Base-by-base conservation (phyloP, 2,888 invertebrate genomes). In the Rhogogaster chlorosoma region DNA sequence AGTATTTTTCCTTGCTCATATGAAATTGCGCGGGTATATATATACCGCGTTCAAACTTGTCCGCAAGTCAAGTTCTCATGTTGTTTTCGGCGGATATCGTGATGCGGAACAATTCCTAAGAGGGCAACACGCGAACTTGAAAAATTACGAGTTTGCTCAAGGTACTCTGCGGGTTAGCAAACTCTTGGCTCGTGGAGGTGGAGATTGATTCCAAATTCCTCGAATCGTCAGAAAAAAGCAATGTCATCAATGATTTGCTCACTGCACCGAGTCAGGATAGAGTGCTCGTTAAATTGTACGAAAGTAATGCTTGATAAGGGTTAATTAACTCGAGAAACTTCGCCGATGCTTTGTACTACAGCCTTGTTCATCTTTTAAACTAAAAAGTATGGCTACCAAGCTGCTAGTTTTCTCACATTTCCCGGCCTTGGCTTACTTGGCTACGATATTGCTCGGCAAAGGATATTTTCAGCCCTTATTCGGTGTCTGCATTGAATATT, bases 401-500 rank as follows among this genome's bases (percentile, higher is more conserved):
- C 42, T 42, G 71, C 29, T 38, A 42, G 10, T 73, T 73, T 73
- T 38, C 71, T 73, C 29, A 70, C 49, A 45, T 77, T 49, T 77
- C 53, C 18, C 49, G 32, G 29, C 77, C 77, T 77, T 77, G 77
- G 49, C 75, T 53, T 32, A 77, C 77, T 77, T 53, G 18, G 29
- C 49, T 36, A 9, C n/a, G 32, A 77, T 49, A 77, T 77, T 53
- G 42, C 71, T n/a, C 9, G 12, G 22, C 12, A 38, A 73, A 73
- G 32, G 77, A 1, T 77, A 49, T 26, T 42, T 45, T 45, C 45
- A 75, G 75, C 26, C 45, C 42, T 75, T 75, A 15, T 77, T 29
- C 53, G 49, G 77, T 26, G 45, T 29, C 26, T 53, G 53, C 77
- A 77, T 77, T 49, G 77, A 26, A 77, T 77, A 77, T 10, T 77